Base-by-base conservation (phyloP, 1,140 invertebrate species). In the Hyles euphorbiae region DNA sequence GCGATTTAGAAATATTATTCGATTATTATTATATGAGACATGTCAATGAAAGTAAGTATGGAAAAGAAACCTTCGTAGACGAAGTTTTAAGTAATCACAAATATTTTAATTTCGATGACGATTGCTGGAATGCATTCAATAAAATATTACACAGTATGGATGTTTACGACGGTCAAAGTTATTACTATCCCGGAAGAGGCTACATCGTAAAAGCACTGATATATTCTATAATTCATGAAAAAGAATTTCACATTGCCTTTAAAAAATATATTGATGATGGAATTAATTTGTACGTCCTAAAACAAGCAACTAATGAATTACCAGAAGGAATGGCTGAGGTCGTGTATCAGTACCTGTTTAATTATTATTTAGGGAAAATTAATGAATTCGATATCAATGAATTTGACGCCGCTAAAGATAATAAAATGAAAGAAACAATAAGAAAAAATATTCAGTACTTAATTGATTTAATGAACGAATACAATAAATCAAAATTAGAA, bases 11-110 rank as follows among this genome's bases (percentile, higher is more conserved):
- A 58, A 72, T 49, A 10, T 44, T 82, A 3, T 64, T 82, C 1
- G 60, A 59, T 44, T 81, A 85, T 66, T 85, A 74, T 63, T 75
- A 76, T 57, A 63, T 81, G 3, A 71, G 74, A 62, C 74, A 78
- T 67, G 54, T 71, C 3, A 83, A 83, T 63, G 82, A 83, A 65
- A 52, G 8, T 9, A 58, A 50, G 50, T 34, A 53, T n/a, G 49
- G 53, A 3, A 83, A 80, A 72, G 61, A 75, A 61, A n/a, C 50
- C n/a, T 82, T 83, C 52, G 51, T 85, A 45, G 53, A 72, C 5
- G 58, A 65, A 45, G 54, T 82, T 48, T 40, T 74, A 34, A 43
- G 53, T 6, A 49, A 58, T 2, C 63, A 79, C 53, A 79, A 78
- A 63, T 58, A 76, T 34, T 81, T 75, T 53, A 67, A 78, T 34